phyloP scores from a whole-genome alignment of 2,888 invertebrate species.

The Euclidia mi region DNA sequence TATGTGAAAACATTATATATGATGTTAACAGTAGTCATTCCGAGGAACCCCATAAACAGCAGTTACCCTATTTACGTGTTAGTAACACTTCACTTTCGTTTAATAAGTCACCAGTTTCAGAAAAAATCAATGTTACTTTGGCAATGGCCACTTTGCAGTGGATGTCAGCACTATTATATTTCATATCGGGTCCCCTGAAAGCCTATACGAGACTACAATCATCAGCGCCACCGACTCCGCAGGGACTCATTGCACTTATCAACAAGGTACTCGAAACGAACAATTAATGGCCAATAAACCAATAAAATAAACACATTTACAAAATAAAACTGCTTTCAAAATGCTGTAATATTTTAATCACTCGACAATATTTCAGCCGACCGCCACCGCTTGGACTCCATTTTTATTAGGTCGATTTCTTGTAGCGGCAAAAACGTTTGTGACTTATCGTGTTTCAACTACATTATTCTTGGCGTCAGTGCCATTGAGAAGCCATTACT shows the following conservation, averaged over 20 bases:
- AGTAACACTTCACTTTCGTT: not conserved
- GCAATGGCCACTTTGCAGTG: constrained; percentile 69
- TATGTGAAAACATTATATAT: too few species aligned
- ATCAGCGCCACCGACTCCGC: constrained; percentile 59
- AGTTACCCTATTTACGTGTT: too few species aligned
- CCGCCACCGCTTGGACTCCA: constrained; percentile 70
- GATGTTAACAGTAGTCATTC: too few species aligned
- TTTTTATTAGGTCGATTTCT: constrained; percentile 71
- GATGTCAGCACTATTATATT: constrained; percentile 66
- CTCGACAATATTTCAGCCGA: constrained; percentile 67
- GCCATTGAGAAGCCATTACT: constrained; percentile 66
- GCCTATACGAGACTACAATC: constrained; percentile 63
- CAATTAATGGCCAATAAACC: too few species aligned
- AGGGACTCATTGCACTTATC: constrained; percentile 56
- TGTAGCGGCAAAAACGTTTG: constrained; percentile 66
- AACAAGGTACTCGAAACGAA: constrained; percentile 57
- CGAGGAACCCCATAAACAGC: too few species aligned
- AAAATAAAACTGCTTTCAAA: not conserved
- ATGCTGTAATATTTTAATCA: constrained; percentile 1
- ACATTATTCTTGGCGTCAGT: constrained; percentile 70
- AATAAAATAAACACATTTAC: too few species aligned
- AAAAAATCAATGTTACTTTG: constrained; percentile 44
- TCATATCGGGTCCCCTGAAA: constrained; percentile 60
- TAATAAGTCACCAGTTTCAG: constrained; percentile 58
- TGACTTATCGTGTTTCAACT: constrained; percentile 73